phyloP scores from a whole-genome alignment of 2,113 vertebrate species.

The Girardinichthys multiradiatus region DNA sequence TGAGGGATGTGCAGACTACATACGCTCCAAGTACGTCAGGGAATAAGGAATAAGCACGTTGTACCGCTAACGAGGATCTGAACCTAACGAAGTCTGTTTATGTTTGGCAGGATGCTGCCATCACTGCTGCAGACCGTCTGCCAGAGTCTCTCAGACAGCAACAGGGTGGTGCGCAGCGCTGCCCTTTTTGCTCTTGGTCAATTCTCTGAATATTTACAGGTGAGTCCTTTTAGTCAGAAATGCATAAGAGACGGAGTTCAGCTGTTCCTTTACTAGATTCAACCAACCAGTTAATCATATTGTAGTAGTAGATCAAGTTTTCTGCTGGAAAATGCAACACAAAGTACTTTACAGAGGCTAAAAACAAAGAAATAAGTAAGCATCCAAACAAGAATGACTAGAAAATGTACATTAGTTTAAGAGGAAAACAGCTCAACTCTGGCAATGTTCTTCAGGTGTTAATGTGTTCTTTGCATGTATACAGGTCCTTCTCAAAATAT shows the following conservation, averaged over 20 bases:
- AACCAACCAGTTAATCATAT: too few relatives aligned
- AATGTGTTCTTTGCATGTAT: too few relatives aligned
- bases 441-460: too few relatives aligned
- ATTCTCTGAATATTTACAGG: slow-evolving; percentile 92
- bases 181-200: slow-evolving; percentile 89
- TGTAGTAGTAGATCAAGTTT: too few relatives aligned
- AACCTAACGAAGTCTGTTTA: not conserved
- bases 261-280: too few relatives aligned
- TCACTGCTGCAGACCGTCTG: slow-evolving; percentile 86
- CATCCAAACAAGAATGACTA: too few relatives aligned
- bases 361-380: not conserved
- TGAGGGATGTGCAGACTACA: slow-evolving; percentile 90
- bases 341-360: not conserved
- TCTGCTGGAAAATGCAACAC: not conserved
- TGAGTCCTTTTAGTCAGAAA: slow-evolving; percentile 44
- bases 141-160: slow-evolving; percentile 81
- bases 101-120: slow-evolving; percentile 80
- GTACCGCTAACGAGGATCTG: not conserved
- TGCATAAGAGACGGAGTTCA: not conserved
- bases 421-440: too few relatives aligned
- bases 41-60: not conserved
- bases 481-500: too few relatives aligned
- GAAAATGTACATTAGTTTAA: too few relatives aligned
- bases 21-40: slow-evolving; percentile 83
- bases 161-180: slow-evolving; percentile 86